Evolutionary conservation across 2,113 vertebrate species (phyloP), one percentile per base, ranked within the genome.

Genomic region (Prinia subflava): DNA sequence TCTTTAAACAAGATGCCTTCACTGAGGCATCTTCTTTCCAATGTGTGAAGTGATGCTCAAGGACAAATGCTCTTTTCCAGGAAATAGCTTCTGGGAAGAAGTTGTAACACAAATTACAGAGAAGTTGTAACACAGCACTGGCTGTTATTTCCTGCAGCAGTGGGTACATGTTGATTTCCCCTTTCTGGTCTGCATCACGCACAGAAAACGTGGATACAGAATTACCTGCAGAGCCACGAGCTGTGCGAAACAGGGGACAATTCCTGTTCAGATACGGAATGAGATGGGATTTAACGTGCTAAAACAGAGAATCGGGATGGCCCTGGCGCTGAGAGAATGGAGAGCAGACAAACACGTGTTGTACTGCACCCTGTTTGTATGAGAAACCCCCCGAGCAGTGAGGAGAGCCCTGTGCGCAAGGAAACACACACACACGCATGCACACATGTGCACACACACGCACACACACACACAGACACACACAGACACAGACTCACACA

Each of bases 171-270:
- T 52, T 28, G 22, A 39, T 37, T 69, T 46, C 39, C 23, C 12
- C 30, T 4, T 74, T 82, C 15, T 68, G 47, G 39, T 27, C 39
- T 53, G 18, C 39, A 39, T 39, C 39, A 39, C n/a, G 1, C 17
- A 63, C 13, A 56, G 53, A 64, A 83, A 30, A 25, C 3, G 4
- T 10, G 50, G 39, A 28, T 16, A 37, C 23, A 53, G 90, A 39
- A 28, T 13, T 3, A 30, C 52, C 16, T 35, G 35, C 49, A 77
- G 75, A 82, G 39, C 65, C 18, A 4, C 1, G 23, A 60, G 22
- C 21, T 11, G 6, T n/a, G 37, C 0, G 6, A 57, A 53, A 65
- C 0, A 5, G 0, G 1, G 8, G 28, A 35, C 15, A 31, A 35
- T 71, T 70, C 46, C n/a, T 42, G 24, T 41, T 56, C 12, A n/a